Evolutionary conservation across 2,797 vertebrate genomes (phyloP).

Genomic region (Podarcis siculus): DNA sequence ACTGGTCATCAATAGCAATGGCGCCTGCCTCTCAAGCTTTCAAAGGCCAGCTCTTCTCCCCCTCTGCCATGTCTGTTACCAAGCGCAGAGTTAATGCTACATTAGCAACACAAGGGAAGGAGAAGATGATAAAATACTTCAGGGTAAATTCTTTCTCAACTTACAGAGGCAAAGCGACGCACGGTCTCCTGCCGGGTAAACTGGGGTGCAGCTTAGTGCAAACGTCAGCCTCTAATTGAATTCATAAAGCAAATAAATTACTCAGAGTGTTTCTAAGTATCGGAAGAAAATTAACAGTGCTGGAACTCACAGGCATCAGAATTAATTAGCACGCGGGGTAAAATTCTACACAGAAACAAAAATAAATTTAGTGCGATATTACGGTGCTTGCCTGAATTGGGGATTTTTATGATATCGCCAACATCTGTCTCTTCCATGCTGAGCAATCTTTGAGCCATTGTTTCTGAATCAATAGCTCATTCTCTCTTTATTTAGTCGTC

Average conservation of each 20-base stretch:
- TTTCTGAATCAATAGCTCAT: background rate
- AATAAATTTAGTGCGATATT: background rate
- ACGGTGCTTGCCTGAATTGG: background rate
- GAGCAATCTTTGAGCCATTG: background rate
- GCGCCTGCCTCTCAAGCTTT: background rate
- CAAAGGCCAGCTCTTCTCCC: background rate
- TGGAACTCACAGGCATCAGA: slow-evolving; percentile 30
- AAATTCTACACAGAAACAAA: slow-evolving; percentile 14
- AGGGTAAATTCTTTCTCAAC: slow-evolving; percentile 5
- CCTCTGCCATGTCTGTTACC: background rate
- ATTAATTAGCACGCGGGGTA: slow-evolving; percentile 32
- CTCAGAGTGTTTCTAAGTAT: slow-evolving; percentile 36
- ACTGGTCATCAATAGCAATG: background rate
- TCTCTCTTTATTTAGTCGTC: background rate
- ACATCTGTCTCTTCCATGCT: background rate
- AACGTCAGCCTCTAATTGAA: slow-evolving; percentile 41
- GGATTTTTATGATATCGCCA: slow-evolving; percentile 2
- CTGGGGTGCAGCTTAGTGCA: slow-evolving; percentile 33
- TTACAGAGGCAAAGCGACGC: background rate
- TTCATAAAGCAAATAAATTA: slow-evolving; percentile 50
- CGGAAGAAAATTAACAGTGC: slow-evolving; percentile 41
- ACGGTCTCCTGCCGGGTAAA: slow-evolving; percentile 18
- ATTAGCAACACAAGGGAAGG: slow-evolving; percentile 25
- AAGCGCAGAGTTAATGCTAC: background rate
- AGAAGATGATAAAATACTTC: slow-evolving; percentile 22